These are phyloP conservation scores for Boloria euphrosyne DNA, from an alignment of 2,888 invertebrate species.

Conservation along the genomic window DNA sequence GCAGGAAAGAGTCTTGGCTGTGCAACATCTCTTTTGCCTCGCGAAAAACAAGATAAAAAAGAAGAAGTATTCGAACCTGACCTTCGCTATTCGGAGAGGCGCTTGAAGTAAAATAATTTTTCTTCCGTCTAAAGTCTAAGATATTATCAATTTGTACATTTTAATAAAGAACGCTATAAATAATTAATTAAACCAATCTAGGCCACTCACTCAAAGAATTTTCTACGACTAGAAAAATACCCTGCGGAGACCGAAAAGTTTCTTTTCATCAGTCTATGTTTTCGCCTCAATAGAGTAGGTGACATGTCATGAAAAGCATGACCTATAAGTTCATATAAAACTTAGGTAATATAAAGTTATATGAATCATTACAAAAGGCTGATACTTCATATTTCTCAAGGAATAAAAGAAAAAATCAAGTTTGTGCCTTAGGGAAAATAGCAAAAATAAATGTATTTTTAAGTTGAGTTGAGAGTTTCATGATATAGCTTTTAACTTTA, in stretches of 20 bases:
- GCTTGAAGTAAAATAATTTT: no score
- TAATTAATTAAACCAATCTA: no score
- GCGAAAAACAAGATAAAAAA: no score
- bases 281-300: slow-evolving; percentile 19
- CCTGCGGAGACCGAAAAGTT: slow-evolving; percentile 6
- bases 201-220: background rate
- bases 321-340: slow-evolving; percentile 25
- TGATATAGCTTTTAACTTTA: background rate
- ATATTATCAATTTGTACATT: no score
- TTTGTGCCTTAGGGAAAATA: background rate
- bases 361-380: slow-evolving; percentile 13
- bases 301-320: slow-evolving; percentile 18
- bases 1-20: no score
- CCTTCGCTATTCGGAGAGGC: no score
- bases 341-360: slow-evolving; percentile 21
- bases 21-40: no score
- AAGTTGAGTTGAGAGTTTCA: background rate
- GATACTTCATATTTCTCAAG: background rate
- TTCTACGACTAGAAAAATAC: slow-evolving; percentile 1
- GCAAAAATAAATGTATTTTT: no score
- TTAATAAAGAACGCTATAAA: no score
- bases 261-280: slow-evolving; percentile 20
- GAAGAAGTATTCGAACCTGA: no score
- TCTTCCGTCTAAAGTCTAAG: no score
- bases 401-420: background rate